Evolutionary conservation across 2,888 invertebrate species (phyloP).

Genomic region (Diarsia rubi): DNA sequence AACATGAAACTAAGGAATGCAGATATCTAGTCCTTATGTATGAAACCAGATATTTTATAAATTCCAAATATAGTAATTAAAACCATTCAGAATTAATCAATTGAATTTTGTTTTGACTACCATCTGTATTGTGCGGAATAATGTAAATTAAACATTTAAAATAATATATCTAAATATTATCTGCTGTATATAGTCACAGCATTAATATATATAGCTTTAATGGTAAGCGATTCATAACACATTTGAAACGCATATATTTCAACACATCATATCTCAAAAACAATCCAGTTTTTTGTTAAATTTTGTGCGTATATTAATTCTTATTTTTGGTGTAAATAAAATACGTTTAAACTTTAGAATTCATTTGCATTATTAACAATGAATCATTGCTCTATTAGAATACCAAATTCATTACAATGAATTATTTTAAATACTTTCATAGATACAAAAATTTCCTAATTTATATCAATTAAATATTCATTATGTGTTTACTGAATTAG

Average conservation of each 20-base stretch:
- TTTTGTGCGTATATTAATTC: conserved; percentile 48
- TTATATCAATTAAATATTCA: conserved; percentile 63
- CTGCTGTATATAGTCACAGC: conserved; percentile 18
- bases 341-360: conserved; percentile 57
- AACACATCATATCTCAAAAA: conserved; percentile 62
- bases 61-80: conserved; percentile 30
- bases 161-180: conserved; percentile 31
- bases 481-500: conserved; percentile 53
- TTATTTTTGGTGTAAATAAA: conserved; percentile 54
- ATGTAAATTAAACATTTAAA: conserved; percentile 37
- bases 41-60: conserved; percentile 17
- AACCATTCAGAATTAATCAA: conserved; percentile 27
- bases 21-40: neutral
- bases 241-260: conserved; percentile 62
- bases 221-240: conserved; percentile 47
- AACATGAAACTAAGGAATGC: neutral
- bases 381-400: conserved; percentile 61
- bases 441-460: conserved; percentile 44
- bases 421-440: conserved; percentile 56
- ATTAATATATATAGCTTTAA: conserved; percentile 45
- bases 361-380: conserved; percentile 58
- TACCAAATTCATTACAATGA: conserved; percentile 47
- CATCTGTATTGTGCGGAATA: conserved; percentile 23
- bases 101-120: conserved; percentile 47
- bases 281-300: conserved; percentile 44